Percentiles rank a stretch among this genome's conserved stretches.
Evolutionary conservation across 1,140 invertebrate genomes (phyloP).

Genomic region (Oryctes rhinoceros): DNA sequence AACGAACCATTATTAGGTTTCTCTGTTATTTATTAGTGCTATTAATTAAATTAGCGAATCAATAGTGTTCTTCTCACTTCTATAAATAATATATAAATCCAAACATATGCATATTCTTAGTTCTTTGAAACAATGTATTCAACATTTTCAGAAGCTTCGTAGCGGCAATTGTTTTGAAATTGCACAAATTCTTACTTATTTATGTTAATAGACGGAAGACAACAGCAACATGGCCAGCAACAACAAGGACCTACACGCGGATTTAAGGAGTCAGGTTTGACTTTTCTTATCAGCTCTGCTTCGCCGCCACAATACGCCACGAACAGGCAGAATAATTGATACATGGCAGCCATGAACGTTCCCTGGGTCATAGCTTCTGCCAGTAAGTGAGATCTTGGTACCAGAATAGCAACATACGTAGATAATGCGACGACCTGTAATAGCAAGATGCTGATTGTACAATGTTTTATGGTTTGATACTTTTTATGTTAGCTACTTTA

Average conservation of each 20-base stretch:
- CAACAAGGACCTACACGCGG: slow-evolving; percentile 69
- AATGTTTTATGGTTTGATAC: no score
- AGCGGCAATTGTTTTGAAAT: no score
- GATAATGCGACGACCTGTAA: slow-evolving; percentile 66
- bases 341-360: slow-evolving; percentile 69
- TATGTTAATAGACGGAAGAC: slow-evolving; percentile 65
- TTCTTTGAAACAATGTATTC: no score
- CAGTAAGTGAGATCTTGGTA: slow-evolving; percentile 69
- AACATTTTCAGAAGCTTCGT: no score
- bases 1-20: no score
- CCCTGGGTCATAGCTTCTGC: slow-evolving; percentile 70
- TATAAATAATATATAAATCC: no score
- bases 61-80: no score
- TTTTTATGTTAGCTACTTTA: no score
- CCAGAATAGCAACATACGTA: slow-evolving; percentile 65
- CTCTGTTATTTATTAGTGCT: no score
- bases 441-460: background rate
- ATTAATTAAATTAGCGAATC: no score
- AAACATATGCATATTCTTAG: no score
- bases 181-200: slow-evolving; percentile 60
- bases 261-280: slow-evolving; percentile 63
- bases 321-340: slow-evolving; percentile 69
- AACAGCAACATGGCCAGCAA: slow-evolving; percentile 69
- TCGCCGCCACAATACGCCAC: slow-evolving; percentile 69
- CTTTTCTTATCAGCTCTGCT: slow-evolving; percentile 65